Evolutionary conservation across 2,113 vertebrate genomes (phyloP).

Genomic region (Miniopterus natalensis): DNA sequence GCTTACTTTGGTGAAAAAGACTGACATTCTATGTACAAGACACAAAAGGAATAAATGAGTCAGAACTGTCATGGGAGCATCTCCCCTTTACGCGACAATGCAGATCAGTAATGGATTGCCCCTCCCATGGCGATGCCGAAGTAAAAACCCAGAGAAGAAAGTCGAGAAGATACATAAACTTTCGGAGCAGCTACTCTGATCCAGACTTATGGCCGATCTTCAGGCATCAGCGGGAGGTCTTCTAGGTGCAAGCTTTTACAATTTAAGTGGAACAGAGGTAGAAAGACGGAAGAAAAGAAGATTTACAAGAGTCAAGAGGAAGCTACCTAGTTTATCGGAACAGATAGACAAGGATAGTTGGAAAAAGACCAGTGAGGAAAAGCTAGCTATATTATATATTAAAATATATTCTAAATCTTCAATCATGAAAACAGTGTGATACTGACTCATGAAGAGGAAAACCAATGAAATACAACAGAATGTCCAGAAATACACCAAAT

Average conservation of each 20-base stretch:
- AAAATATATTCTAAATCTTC: background rate
- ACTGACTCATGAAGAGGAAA: background rate
- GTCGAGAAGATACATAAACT: background rate
- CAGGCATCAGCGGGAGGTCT: background rate
- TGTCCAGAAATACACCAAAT: slow-evolving; percentile 24
- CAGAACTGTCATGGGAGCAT: background rate
- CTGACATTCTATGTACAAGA: background rate
- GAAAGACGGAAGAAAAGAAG: background rate
- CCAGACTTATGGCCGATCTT: background rate
- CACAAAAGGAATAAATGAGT: background rate
- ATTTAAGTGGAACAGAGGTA: background rate
- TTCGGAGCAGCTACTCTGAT: background rate
- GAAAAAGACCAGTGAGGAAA: background rate
- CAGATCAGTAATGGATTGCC: background rate
- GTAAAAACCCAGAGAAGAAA: slow-evolving; percentile 21
- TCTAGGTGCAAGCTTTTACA: background rate
- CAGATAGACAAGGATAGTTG: background rate
- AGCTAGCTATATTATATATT: background rate
- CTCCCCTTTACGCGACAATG: background rate
- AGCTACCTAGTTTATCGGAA: background rate
- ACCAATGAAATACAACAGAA: background rate
- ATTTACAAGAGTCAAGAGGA: background rate
- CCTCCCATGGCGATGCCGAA: background rate
- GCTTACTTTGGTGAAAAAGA: slow-evolving; percentile 4
- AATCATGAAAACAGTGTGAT: background rate